phyloP scores from a whole-genome alignment of 2,888 invertebrate genomes.

The Ametastegia equiseti region DNA sequence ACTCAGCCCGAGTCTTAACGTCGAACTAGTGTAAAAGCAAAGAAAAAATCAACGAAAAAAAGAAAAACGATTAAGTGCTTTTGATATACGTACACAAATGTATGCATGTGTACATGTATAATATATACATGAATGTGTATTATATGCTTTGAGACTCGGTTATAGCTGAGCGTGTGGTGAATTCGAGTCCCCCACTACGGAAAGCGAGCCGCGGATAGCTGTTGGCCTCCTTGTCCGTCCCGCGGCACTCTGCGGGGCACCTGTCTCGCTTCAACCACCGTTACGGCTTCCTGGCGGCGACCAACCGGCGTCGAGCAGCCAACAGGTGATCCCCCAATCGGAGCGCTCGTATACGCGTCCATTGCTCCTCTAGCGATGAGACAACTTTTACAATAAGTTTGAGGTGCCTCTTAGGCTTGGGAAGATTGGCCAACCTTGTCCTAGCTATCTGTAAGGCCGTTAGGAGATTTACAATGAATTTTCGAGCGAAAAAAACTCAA shows the following conservation, averaged over 20 bases:
- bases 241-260: conserved; percentile 56
- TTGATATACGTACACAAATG: conserved; percentile 3
- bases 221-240: conserved; percentile 48
- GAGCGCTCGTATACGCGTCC: conserved; percentile 52
- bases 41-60: not conserved
- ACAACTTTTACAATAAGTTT: conserved; percentile 43
- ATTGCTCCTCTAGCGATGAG: conserved; percentile 52
- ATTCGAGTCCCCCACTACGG: conserved; percentile 23
- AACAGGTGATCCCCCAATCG: conserved; percentile 73
- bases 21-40: not conserved
- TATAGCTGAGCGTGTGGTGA: conserved; percentile 9
- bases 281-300: conserved; percentile 61
- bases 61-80: conserved; percentile 9
- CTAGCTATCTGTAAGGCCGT: not conserved
- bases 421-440: conserved; percentile 4
- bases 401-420: not conserved
- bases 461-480: conserved; percentile 1
- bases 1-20: not conserved
- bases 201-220: not conserved
- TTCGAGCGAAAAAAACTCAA: not conserved
- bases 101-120: conserved; percentile 13
- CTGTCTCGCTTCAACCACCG: conserved; percentile 62
- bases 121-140: not conserved
- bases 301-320: conserved; percentile 65
- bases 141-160: not conserved